These are phyloP conservation scores for Urocynchramus pylzowi DNA, from an alignment of 2,113 vertebrate species.

Conservation along the genomic window DNA sequence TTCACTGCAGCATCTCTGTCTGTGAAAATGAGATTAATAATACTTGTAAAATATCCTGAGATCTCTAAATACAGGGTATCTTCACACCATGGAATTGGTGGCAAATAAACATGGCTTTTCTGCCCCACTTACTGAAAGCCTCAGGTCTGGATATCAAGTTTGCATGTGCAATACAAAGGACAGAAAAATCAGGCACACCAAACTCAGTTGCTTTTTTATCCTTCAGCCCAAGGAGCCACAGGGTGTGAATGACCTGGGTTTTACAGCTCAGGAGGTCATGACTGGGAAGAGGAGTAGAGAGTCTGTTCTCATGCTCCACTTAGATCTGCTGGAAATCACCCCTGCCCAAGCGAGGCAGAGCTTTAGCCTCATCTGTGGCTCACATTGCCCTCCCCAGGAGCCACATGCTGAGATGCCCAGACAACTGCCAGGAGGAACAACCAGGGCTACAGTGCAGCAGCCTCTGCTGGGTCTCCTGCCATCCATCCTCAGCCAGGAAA, in stretches of 20 bases:
- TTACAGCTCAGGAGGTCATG: neutral
- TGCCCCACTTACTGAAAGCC: neutral
- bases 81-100: neutral
- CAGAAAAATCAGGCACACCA: neutral
- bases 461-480: neutral
- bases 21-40: neutral
- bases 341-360: neutral
- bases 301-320: neutral
- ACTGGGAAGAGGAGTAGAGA: neutral
- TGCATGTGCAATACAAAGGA: neutral
- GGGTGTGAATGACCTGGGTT: neutral
- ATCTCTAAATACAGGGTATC: neutral
- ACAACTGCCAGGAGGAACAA: neutral
- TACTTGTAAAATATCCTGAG: neutral
- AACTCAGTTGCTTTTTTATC: neutral
- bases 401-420: neutral
- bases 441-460: neutral
- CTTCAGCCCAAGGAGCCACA: neutral
- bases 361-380: neutral
- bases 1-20: neutral
- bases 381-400: neutral
- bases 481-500: neutral
- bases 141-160: neutral
- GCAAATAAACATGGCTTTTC: neutral
- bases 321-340: neutral